Evolutionary conservation across 2,888 invertebrate genomes (phyloP), one percentile per base, ranked within the genome.

Genomic region (Pimpla rufipes): DNA sequence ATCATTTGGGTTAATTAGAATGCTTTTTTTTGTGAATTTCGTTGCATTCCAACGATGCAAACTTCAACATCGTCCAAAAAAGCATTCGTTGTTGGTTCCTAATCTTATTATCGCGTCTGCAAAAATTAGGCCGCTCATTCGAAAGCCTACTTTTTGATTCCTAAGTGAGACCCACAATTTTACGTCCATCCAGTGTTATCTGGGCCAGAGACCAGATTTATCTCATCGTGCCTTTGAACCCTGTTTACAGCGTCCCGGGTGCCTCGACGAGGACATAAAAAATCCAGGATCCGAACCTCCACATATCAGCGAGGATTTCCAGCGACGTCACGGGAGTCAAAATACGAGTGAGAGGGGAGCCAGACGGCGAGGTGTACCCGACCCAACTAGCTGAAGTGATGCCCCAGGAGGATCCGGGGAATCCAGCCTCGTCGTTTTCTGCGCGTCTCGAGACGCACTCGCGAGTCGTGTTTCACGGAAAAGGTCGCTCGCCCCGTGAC

Each of bases 381-480:
- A 4, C 59, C 40, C 42, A 79, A 52, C 52, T 29, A 67, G 57
- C 76, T 35, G 57, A 76, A 76, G 42, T 55, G 67, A 21, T 76
- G 42, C 71, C 64, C 21, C 18, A 50, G 42, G 78, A 64, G 52
- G 64, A 64, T 35, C 71, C 62, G 42, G 21, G n/a, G 6, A 50
- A 50, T 52, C 2, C 62, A 18, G 52, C 18, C 71, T 16, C 18
- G 40, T 64, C 55, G 37, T 74, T 62, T 52, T 21, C n/a, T n/a
- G n/a, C 21, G 11, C 16, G 55, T 73, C 52, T 50, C 23, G n/a
- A 52, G 40, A 55, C 37, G 68, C 29, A 59, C 10, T 45, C 50
- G 40, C 67, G 8, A 52, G 74, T 55, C 57, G 16, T 74, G 52
- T 66, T 68, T 67, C 59, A 59, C 21, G 40, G 16, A 42, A 37